These are phyloP conservation scores for Gari tellinella DNA, from an alignment of 2,888 invertebrate genomes.

Conservation along the genomic window DNA sequence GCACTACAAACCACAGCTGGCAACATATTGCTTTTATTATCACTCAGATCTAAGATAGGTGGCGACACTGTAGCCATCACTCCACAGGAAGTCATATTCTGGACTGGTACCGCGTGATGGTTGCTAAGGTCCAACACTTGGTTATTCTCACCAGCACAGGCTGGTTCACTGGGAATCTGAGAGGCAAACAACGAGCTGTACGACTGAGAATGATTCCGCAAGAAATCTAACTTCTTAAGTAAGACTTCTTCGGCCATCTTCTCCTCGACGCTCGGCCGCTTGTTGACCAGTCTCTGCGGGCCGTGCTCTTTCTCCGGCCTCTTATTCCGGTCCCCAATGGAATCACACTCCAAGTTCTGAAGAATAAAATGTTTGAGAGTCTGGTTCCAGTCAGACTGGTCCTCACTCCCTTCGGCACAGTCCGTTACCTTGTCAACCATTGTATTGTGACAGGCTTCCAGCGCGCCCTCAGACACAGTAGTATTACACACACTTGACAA, in stretches of 20 bases:
- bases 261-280: slow-evolving; percentile 29
- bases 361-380: slow-evolving; percentile 43
- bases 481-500: neutral
- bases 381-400: slow-evolving; percentile 40
- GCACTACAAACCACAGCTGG: too few relatives aligned
- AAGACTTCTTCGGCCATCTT: slow-evolving; percentile 44
- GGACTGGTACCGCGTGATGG: too few relatives aligned
- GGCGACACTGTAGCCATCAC: too few relatives aligned
- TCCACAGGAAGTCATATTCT: too few relatives aligned
- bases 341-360: slow-evolving; percentile 43
- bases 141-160: too few relatives aligned
- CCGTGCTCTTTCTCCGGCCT: slow-evolving; percentile 2
- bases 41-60: too few relatives aligned
- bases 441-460: neutral
- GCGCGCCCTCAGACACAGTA: neutral
- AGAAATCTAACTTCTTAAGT: slow-evolving; percentile 28
- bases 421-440: neutral
- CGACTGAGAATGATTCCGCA: neutral
- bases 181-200: too few relatives aligned
- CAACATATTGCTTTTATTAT: too few relatives aligned
- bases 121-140: too few relatives aligned
- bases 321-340: neutral
- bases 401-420: neutral
- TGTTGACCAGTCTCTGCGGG: neutral
- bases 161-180: too few relatives aligned